Percentiles rank a stretch among this genome's conserved stretches.
These are phyloP conservation scores for Sylvia atricapilla DNA, from an alignment of 2,113 vertebrate species.

Conservation along the genomic window DNA sequence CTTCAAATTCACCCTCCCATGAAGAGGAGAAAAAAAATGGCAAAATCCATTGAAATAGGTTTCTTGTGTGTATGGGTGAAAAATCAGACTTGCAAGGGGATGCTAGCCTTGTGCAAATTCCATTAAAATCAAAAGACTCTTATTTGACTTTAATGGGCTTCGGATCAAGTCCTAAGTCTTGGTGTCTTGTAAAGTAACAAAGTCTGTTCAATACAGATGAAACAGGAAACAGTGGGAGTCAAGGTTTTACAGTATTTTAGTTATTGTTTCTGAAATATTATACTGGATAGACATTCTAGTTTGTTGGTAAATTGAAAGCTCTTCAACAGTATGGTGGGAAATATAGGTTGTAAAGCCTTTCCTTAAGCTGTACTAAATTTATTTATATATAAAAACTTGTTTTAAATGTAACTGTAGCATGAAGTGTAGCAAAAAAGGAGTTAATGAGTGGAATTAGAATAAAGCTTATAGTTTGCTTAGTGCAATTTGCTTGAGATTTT, in stretches of 20 bases:
- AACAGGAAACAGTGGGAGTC: neutral
- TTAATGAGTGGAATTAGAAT: neutral
- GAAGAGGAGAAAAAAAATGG: neutral
- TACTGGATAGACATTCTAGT: constrained; percentile 13
- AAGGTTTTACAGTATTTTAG: neutral
- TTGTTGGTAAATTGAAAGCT: neutral
- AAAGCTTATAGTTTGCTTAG: neutral
- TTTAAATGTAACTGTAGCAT: neutral
- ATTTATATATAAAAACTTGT: neutral
- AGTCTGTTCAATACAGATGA: neutral
- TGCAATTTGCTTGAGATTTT: neutral
- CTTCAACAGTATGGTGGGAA: neutral
- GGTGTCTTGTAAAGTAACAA: neutral
- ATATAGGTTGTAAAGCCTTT: neutral
- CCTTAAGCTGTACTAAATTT: neutral
- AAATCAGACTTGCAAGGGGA: neutral
- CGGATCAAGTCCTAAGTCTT: neutral
- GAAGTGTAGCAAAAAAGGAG: neutral
- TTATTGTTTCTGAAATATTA: neutral
- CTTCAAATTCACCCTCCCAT: neutral
- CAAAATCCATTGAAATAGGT: constrained; percentile 45
- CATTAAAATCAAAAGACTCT: constrained; percentile 12
- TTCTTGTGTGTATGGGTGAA: constrained; percentile 33
- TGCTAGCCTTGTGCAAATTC: neutral
- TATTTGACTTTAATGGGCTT: constrained; percentile 37